These are phyloP conservation scores for Alethe diademata DNA, from an alignment of 2,113 vertebrate species.

Conservation along the genomic window DNA sequence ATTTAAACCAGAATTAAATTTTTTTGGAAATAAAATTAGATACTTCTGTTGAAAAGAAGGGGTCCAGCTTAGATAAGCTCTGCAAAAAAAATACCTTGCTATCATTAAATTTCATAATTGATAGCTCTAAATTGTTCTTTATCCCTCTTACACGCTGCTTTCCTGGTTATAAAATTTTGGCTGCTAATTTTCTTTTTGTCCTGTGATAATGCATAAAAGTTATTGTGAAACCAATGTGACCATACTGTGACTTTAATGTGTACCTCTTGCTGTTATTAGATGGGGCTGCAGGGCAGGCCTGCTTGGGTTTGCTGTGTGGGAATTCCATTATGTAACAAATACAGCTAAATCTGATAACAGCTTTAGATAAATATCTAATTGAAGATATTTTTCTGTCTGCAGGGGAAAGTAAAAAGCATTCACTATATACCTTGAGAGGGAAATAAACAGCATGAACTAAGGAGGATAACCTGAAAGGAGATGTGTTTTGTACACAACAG, in stretches of 20 bases:
- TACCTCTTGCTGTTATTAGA: not conserved
- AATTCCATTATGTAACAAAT: not conserved
- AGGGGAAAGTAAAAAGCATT: slow-evolving; percentile 5
- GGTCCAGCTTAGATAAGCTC: slow-evolving; percentile 18
- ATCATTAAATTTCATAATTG: slow-evolving; percentile 25
- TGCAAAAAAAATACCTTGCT: not conserved
- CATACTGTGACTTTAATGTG: slow-evolving; percentile 38
- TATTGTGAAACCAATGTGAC: not conserved
- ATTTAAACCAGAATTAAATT: not conserved
- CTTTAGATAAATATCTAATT: slow-evolving; percentile 41
- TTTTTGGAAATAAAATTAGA: not conserved
- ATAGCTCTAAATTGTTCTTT: slow-evolving; percentile 2
- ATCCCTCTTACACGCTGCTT: not conserved
- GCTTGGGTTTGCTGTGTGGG: not conserved
- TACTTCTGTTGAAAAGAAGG: not conserved
- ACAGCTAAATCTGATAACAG: not conserved
- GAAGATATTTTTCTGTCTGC: slow-evolving; percentile 26
- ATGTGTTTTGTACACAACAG: not conserved
- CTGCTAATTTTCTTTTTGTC: slow-evolving; percentile 30
- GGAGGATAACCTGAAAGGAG: not conserved
- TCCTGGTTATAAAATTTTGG: not conserved
- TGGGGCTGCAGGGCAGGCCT: not conserved
- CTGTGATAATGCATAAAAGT: not conserved
- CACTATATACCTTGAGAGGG: not conserved
- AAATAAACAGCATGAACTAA: slow-evolving; percentile 19